These are phyloP conservation scores for Oryzias curvinotus DNA, from an alignment of 2,113 vertebrate species.

Conservation along the genomic window DNA sequence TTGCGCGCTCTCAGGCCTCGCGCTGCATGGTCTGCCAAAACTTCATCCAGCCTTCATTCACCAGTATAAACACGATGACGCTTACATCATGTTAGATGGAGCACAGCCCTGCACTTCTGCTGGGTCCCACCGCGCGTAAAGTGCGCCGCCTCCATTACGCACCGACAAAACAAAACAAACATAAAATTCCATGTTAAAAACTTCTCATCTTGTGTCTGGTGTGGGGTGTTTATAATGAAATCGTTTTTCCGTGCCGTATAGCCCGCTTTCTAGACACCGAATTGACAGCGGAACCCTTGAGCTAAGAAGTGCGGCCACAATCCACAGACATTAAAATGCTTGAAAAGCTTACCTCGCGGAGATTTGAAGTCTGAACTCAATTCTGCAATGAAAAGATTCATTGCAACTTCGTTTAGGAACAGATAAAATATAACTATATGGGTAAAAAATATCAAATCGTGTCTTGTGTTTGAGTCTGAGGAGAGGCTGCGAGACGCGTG, in stretches of 20 bases:
- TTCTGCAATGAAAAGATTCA: constrained; percentile 68
- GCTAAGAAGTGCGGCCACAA: background rate
- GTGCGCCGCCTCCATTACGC: background rate
- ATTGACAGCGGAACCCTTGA: constrained; percentile 28
- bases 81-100: background rate
- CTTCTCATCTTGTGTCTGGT: constrained; percentile 14
- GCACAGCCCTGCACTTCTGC: background rate
- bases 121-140: background rate
- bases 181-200: constrained; percentile 19
- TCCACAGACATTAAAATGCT: constrained; percentile 34
- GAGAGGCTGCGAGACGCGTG: constrained; percentile 74
- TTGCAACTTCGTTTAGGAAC: constrained; percentile 66
- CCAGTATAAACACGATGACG: background rate
- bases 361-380: constrained; percentile 57
- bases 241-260: constrained; percentile 40
- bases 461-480: constrained; percentile 73
- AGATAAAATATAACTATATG: constrained; percentile 70
- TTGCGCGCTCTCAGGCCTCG: too few relatives aligned
- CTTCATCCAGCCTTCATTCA: constrained; percentile 19
- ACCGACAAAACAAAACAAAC: background rate
- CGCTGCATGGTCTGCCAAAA: constrained; percentile 26
- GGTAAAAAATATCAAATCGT: constrained; percentile 67
- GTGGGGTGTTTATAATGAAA: constrained; percentile 26
- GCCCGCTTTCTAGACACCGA: constrained; percentile 47
- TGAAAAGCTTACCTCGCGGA: constrained; percentile 71